Conservation (phyloP, 2,113 vertebrate genomes). For the Sylvia atricapilla region DNA sequence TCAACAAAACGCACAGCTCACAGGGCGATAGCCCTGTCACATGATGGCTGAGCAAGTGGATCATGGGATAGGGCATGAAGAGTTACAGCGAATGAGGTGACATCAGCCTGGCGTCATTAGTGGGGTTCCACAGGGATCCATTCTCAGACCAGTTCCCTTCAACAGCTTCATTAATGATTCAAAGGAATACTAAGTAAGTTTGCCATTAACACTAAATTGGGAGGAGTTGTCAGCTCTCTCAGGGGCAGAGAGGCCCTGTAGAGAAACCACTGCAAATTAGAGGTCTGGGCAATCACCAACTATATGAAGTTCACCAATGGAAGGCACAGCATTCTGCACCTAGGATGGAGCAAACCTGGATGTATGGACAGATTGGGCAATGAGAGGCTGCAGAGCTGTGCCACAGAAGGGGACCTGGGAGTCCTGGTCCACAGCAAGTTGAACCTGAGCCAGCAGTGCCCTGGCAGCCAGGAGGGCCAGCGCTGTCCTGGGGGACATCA, state of each 20-base stretch:
- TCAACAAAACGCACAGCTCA: fast-evolving
- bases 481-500: neutral
- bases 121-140: neutral
- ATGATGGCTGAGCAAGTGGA: neutral
- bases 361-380: neutral
- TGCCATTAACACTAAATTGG: neutral
- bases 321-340: neutral
- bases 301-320: too few relatives aligned
- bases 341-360: neutral
- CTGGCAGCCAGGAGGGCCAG: neutral
- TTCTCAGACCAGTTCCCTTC: neutral
- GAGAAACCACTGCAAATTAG: neutral
- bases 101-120: neutral
- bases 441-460: neutral
- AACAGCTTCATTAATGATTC: neutral
- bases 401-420: fast-evolving
- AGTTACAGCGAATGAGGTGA: neutral
- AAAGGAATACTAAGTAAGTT: neutral
- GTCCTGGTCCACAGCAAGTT: neutral
- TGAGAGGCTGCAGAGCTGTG: neutral
- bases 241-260: neutral
- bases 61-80: neutral
- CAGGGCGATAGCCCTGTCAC: neutral
- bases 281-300: neutral
- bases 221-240: neutral